phyloP scores from a whole-genome alignment of 2,797 vertebrate genomes.

The Poeciliopsis gracilis region DNA sequence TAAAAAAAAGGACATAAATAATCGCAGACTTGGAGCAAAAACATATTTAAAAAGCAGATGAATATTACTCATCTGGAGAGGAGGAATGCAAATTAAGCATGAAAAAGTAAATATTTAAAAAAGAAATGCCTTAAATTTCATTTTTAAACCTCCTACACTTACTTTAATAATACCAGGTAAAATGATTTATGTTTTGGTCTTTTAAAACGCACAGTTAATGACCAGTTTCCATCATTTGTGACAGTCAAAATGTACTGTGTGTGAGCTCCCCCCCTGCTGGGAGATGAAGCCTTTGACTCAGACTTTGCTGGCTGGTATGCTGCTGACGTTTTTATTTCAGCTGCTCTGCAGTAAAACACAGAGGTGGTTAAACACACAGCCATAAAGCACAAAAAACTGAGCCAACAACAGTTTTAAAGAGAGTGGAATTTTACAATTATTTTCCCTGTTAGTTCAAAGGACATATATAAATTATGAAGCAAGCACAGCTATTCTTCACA shows the following conservation, averaged over 20 bases:
- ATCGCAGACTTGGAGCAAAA: not conserved
- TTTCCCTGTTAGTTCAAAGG: not conserved
- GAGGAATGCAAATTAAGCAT: slow-evolving; percentile 2
- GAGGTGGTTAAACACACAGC: slow-evolving; percentile 30
- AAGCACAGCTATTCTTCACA: not conserved
- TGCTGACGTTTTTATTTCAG: not conserved
- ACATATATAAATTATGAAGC: not conserved
- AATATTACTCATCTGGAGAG: not conserved
- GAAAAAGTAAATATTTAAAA: not conserved
- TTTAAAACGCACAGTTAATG: slow-evolving; percentile 45
- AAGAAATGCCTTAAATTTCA: not conserved
- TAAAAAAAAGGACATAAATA: not conserved
- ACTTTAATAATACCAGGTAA: slow-evolving; percentile 21
- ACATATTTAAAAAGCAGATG: not conserved
- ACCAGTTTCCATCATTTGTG: slow-evolving; percentile 57
- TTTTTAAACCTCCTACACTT: slow-evolving; percentile 43
- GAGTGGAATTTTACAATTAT: not conserved
- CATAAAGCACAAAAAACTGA: not conserved
- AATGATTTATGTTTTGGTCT: slow-evolving; percentile 45
- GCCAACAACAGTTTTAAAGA: not conserved
- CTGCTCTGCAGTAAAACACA: slow-evolving; percentile 15
- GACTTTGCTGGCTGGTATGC: slow-evolving; percentile 3
- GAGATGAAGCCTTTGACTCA: slow-evolving; percentile 23
- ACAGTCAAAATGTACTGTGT: slow-evolving; percentile 3
- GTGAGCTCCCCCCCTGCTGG: slow-evolving; percentile 20